These are phyloP conservation scores for Microtus ochrogaster DNA, from an alignment of 2,113 vertebrate genomes.

Conservation along the genomic window DNA sequence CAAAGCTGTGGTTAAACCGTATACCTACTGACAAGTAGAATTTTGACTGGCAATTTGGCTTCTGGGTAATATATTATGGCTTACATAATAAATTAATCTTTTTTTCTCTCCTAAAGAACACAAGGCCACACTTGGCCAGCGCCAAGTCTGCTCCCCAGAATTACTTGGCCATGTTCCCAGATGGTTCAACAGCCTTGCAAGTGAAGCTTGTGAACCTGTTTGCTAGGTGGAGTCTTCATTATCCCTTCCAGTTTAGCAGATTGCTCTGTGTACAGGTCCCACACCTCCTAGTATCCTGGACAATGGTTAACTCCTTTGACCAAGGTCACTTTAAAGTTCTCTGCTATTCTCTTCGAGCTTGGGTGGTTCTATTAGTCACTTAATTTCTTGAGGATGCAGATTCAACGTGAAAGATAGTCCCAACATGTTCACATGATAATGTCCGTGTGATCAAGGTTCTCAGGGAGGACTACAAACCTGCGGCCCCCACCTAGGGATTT, in stretches of 20 bases:
- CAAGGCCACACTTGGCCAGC: conserved; percentile 40
- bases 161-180: conserved; percentile 57
- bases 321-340: background rate
- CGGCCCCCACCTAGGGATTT: background rate
- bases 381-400: background rate
- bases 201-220: background rate
- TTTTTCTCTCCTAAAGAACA: conserved; percentile 69
- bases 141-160: conserved; percentile 60
- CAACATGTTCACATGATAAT: background rate
- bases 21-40: conserved; percentile 67
- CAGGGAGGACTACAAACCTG: background rate
- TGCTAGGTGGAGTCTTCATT: background rate
- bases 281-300: background rate
- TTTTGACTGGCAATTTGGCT: conserved; percentile 66
- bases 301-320: background rate
- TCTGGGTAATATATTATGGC: conserved; percentile 49
- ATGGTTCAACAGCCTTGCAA: background rate
- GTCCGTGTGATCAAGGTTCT: background rate
- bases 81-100: conserved; percentile 65
- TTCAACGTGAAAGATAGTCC: background rate
- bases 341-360: background rate
- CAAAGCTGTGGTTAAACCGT: conserved; percentile 4
- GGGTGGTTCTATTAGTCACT: background rate
- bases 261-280: background rate
- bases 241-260: background rate